Evolutionary conservation across 2,797 vertebrate genomes (phyloP).

Genomic region (Silurus lanzhouensis): DNA sequence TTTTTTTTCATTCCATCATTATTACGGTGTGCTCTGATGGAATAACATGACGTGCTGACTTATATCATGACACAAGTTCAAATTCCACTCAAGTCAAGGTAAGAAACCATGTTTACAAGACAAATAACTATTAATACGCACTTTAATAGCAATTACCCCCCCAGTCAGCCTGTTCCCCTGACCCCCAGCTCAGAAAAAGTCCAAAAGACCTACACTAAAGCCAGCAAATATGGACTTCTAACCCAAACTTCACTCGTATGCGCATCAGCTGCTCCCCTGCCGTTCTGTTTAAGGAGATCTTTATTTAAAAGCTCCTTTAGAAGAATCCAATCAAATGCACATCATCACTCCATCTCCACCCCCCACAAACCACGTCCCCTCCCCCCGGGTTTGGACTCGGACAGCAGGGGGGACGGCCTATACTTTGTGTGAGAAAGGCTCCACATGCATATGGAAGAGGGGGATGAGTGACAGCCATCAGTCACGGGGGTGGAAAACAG

Average conservation of each 20-base stretch:
- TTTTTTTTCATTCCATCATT: too few species aligned
- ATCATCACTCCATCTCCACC: slow-evolving; percentile 37
- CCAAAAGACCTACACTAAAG: slow-evolving; percentile 27
- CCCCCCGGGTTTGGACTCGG: slow-evolving; percentile 32
- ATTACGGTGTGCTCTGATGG: too few species aligned
- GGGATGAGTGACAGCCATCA: slow-evolving; percentile 56
- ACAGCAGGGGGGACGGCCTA: slow-evolving; percentile 45
- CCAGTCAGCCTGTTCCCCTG: too few species aligned
- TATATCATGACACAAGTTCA: neutral
- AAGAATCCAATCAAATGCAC: slow-evolving; percentile 54
- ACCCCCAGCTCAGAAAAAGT: neutral
- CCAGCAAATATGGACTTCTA: slow-evolving; percentile 46
- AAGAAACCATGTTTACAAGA: slow-evolving; percentile 13
- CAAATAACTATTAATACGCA: slow-evolving; percentile 10
- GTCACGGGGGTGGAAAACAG: slow-evolving; percentile 41
- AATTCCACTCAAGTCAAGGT: neutral
- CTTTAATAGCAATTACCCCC: neutral
- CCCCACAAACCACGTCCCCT: slow-evolving; percentile 16
- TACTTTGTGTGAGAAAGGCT: slow-evolving; percentile 47
- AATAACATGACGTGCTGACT: neutral
- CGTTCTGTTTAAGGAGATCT: slow-evolving; percentile 53
- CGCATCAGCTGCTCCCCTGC: slow-evolving; percentile 46
- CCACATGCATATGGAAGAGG: slow-evolving; percentile 54
- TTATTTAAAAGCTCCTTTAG: slow-evolving; percentile 52
- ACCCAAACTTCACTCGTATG: slow-evolving; percentile 42